These are phyloP conservation scores for Pygoscelis adeliae DNA, from an alignment of 2,113 vertebrate species.

Conservation along the genomic window DNA sequence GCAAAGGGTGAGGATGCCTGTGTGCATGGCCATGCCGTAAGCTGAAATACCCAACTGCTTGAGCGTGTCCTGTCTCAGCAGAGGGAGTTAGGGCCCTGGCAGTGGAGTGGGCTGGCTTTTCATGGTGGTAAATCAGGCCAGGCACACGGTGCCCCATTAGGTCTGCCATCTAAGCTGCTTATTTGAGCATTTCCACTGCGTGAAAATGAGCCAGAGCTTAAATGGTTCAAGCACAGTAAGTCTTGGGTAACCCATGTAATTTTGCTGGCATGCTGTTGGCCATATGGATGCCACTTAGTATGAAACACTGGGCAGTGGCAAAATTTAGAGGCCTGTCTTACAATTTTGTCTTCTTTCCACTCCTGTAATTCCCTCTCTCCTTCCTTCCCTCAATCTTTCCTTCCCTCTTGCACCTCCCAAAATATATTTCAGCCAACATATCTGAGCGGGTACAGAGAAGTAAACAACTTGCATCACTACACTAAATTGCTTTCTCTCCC, in stretches of 20 bases:
- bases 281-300: not conserved
- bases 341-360: not conserved
- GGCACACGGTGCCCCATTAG: not conserved
- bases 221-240: not conserved
- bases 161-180: not conserved
- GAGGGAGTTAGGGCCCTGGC: accelerated
- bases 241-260: not conserved
- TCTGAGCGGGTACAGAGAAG: not conserved
- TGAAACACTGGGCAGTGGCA: not conserved
- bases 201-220: not conserved
- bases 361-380: not conserved
- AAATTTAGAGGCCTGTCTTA: not conserved
- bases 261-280: not conserved
- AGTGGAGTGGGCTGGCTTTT: not conserved
- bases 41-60: not conserved
- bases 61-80: accelerated
- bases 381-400: not conserved
- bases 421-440: not conserved
- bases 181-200: accelerated
- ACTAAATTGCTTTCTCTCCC: constrained; percentile 57
- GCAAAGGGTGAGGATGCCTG: not conserved
- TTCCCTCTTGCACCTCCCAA: not conserved
- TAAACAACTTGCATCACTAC: constrained; percentile 50
- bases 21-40: accelerated
- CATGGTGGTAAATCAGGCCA: not conserved